Base-by-base conservation (phyloP, 2,113 vertebrate species). In the Hippocampus zosterae region DNA sequence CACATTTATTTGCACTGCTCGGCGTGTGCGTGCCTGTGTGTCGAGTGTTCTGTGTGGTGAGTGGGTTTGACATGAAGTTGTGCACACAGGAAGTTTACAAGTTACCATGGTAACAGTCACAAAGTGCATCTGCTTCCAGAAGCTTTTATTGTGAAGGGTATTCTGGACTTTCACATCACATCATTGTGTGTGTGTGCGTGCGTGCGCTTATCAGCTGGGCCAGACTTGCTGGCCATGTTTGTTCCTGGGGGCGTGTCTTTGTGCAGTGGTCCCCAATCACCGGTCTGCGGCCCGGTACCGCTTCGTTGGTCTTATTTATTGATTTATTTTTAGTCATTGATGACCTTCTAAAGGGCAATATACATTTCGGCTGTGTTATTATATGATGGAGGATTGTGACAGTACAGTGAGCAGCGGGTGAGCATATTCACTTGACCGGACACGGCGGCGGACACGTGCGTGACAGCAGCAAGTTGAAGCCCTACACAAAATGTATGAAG, bases 1-100 rank as follows among this genome's bases (percentile, higher is more conserved):
- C 46, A 25, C 55, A 25, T 25, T 57, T 57, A 27, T 57, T 57
- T 57, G 55, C 55, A 57, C 55, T 25, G 55, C 55, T 15, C 46
- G 15, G 16, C 18, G 46, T 27, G 23, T 29, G 9, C 12, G 13
- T 57, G 23, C 3, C 13, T 27, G 55, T 57, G 55, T 57, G 23
- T 57, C 42, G 3, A 44, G 42, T 3, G 42, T 15, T 10, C 42
- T 44, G 12, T 44, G 42, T 44, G 42, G 13, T 23, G 40, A 7
- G 21, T 13, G 61, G 13, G 61, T n/a, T 37, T n/a, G 42, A 63
- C n/a, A 8, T n/a, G 61, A 63, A 19, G 21, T 10, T 18, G 41
- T 9, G 62, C 37, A 63, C 37, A 63, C 61, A 63, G 61, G 61
- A 63, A 63, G 61, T 63, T 25, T n/a, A 42, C 33, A 21, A 63